Evolutionary conservation across 2,797 vertebrate genomes (phyloP).

Genomic region (Champsocephalus esox): DNA sequence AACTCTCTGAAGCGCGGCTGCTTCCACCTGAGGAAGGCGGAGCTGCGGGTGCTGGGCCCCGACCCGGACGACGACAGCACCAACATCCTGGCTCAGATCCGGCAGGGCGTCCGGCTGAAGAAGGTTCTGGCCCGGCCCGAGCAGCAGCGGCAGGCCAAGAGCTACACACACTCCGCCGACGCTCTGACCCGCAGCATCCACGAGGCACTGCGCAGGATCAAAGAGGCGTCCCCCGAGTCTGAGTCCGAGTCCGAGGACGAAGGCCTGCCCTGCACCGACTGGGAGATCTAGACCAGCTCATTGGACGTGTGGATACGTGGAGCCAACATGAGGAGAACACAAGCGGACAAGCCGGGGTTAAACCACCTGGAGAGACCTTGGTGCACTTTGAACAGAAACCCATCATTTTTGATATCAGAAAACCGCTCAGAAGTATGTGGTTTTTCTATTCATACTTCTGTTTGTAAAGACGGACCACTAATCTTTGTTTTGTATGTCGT

Average conservation of each 20-base stretch:
- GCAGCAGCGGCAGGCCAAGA: conserved; percentile 84
- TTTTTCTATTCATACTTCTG: conserved; percentile 40
- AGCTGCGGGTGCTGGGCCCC: conserved; percentile 92
- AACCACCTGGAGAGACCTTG: conserved; percentile 25
- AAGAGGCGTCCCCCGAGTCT: conserved; percentile 91
- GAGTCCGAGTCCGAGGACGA: conserved; percentile 98
- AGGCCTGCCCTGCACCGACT: conserved; percentile 92
- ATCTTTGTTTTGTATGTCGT: conserved; percentile 39
- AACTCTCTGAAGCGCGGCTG: conserved; percentile 96
- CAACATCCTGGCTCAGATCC: conserved; percentile 98
- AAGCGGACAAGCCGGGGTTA: conserved; percentile 29
- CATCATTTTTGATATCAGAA: conserved; percentile 25
- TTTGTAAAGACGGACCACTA: conserved; percentile 62
- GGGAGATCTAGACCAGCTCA: conserved; percentile 89
- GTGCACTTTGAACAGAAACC: conserved; percentile 62
- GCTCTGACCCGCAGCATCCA: conserved; percentile 98
- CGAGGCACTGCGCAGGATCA: conserved; percentile 95
- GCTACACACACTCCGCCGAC: conserved; percentile 89
- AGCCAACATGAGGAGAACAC: conserved; percentile 34
- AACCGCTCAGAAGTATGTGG: conserved; percentile 22
- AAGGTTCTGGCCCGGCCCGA: conserved; percentile 90
- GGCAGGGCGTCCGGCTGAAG: conserved; percentile 95
- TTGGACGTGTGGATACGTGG: background rate
- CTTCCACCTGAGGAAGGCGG: conserved; percentile 96
- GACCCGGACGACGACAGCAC: conserved; percentile 94